Conservation (phyloP, 2,113 vertebrate species). For the Eubucco bourcierii region DNA sequence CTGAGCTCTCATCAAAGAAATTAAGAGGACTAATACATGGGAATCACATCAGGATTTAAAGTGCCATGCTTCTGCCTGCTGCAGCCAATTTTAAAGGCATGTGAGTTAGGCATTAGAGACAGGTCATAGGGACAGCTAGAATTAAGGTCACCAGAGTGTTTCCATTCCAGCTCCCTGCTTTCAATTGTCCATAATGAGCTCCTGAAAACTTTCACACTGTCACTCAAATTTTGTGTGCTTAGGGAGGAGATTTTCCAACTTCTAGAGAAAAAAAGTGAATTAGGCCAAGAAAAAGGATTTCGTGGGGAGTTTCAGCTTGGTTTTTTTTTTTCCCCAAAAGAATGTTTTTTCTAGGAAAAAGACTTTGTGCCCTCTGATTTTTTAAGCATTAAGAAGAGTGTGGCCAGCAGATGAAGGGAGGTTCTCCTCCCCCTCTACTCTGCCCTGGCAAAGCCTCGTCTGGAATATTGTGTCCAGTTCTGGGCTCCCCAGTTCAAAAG, state of each 20-base stretch:
- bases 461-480: too few species aligned
- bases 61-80: background rate
- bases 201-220: slow-evolving; percentile 57
- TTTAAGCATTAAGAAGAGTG: background rate
- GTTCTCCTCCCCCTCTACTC: too few species aligned
- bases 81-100: slow-evolving; percentile 29
- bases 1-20: background rate
- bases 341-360: background rate
- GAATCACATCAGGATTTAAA: slow-evolving; percentile 1
- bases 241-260: background rate
- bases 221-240: background rate
- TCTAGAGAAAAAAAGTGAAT: background rate
- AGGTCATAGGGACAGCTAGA: slow-evolving; percentile 24
- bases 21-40: background rate
- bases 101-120: slow-evolving; percentile 23
- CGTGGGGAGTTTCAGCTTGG: background rate
- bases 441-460: too few species aligned
- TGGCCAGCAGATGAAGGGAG: too few species aligned
- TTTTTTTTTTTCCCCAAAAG: background rate
- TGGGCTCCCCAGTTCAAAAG: too few species aligned
- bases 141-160: slow-evolving; percentile 57
- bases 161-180: slow-evolving; percentile 35
- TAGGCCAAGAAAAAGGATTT: background rate
- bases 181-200: slow-evolving; percentile 60
- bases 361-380: background rate